Conservation (phyloP, 2,888 invertebrate species). For the Epinotia nisella region DNA sequence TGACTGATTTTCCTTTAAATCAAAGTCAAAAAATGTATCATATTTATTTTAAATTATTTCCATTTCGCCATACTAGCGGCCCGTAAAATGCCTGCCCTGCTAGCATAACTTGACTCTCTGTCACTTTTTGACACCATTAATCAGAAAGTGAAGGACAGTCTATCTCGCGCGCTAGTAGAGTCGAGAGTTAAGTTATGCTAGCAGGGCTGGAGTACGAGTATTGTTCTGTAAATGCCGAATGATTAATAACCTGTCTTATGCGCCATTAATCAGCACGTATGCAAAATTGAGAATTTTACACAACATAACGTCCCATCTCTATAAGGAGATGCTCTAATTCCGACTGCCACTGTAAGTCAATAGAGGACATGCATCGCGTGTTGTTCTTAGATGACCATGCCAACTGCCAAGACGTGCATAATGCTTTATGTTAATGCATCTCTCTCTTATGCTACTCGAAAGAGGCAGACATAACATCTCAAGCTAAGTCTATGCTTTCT, state of each 20-base stretch:
- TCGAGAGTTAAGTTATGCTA: too few species aligned
- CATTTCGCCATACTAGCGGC: too few species aligned
- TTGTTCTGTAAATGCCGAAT: not conserved
- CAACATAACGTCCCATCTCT: conserved; percentile 3
- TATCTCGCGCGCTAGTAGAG: too few species aligned
- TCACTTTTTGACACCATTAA: too few species aligned
- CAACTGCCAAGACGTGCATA: not conserved
- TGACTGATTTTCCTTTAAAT: not conserved
- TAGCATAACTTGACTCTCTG: too few species aligned
- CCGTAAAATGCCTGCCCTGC: too few species aligned
- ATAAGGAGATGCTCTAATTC: not conserved
- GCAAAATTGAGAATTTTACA: not conserved
- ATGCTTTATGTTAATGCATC: not conserved
- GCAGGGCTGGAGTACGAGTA: too few species aligned
- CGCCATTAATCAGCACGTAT: conserved; percentile 4
- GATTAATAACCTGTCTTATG: not conserved
- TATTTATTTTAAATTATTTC: too few species aligned
- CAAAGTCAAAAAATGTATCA: too few species aligned
- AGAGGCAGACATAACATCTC: not conserved
- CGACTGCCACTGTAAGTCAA: conserved; percentile 11
- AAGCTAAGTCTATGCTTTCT: conserved; percentile 9
- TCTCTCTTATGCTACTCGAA: not conserved
- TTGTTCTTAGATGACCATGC: not conserved
- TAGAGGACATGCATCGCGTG: conserved; percentile 12
- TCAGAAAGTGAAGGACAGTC: too few species aligned